Evolutionary conservation across 2,888 invertebrate species (phyloP), one percentile per base, ranked within the genome.

Genomic region (Eupithecia tripunctaria): DNA sequence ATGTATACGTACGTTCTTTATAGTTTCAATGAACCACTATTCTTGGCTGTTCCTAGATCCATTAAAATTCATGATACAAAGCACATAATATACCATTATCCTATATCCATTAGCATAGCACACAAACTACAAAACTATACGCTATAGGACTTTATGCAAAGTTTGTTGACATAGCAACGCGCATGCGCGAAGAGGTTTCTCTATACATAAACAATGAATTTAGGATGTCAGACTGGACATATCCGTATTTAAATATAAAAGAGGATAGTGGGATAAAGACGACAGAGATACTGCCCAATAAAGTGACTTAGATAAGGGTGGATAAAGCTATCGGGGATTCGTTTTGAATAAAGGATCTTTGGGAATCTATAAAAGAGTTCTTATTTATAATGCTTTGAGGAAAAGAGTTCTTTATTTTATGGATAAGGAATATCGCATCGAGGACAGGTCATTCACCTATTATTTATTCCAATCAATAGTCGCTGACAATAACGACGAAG

Each of bases 191-290:
- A 68, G 77, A 84, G 78, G 79, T 73, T 76, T 84, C 82, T 81
- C 82, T 87, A 89, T 91, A 86, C 88, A 91, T 91, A 91, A 91
- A 92, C 91, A 93, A 93, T 91, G 90, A 87, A 84, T 85, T 87
- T 83, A 85, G 86, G 76, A 86, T 85, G 85, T 80, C 80, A 81
- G 79, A 79, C 70, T 47, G 72, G 62, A 65, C 59, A 41, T 51
- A 72, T 70, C 70, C 68, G 70, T 70, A 74, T 76, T 74, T 78
- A 74, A 78, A 78, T 76, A 70, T 71, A 76, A 63, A 80, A 51
- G n/a, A 70, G 43, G 47, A 60, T 21, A 60, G 68, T 68, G 65
- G 51, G 70, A 76, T 75, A 76, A 71, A 73, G 70, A 63, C 62
- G 68, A 47, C 65, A 72, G 68, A 71, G 69, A 63, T 73, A 67